Conservation (phyloP, 2,797 vertebrate genomes). For the Mus caroli region DNA sequence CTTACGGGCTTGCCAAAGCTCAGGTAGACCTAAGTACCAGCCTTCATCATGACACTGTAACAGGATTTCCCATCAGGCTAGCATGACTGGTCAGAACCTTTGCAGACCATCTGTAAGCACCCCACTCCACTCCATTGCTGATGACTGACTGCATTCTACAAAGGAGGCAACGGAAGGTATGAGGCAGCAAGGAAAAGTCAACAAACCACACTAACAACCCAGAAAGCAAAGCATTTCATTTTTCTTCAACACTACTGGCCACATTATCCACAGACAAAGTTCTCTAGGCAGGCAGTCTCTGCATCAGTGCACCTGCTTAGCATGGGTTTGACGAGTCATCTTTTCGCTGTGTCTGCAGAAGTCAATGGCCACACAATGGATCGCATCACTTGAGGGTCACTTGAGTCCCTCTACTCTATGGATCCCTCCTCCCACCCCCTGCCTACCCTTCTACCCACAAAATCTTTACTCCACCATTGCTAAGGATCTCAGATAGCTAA, state of each 20-base stretch:
- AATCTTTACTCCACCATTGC: constrained; percentile 86
- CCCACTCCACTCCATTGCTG: constrained; percentile 72
- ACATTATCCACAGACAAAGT: constrained; percentile 84
- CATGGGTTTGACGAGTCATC: constrained; percentile 79
- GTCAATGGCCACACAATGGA: constrained; percentile 83
- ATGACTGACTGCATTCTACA: constrained; percentile 60
- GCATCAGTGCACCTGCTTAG: constrained; percentile 88
- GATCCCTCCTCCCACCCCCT: constrained; percentile 80
- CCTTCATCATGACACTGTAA: constrained; percentile 67
- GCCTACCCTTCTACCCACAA: constrained; percentile 81
- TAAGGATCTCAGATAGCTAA: constrained; percentile 83
- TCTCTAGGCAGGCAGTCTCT: constrained; percentile 83
- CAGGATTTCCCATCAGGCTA: constrained; percentile 73
- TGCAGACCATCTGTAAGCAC: constrained; percentile 73
- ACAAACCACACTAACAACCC: constrained; percentile 52
- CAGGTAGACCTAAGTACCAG: constrained; percentile 71
- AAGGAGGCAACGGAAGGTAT: constrained; percentile 27
- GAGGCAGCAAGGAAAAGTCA: constrained; percentile 65
- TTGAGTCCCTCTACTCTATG: constrained; percentile 83
- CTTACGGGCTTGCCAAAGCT: constrained; percentile 78
- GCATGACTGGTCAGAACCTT: constrained; percentile 73
- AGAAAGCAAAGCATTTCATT: constrained; percentile 81
- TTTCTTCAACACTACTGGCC: constrained; percentile 75
- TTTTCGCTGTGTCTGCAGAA: constrained; percentile 77
- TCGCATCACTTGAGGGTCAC: constrained; percentile 85